These are phyloP conservation scores for Heliopora coerulea DNA, from an alignment of 92 coral and sea anemone genomes.

Conservation along the genomic window DNA sequence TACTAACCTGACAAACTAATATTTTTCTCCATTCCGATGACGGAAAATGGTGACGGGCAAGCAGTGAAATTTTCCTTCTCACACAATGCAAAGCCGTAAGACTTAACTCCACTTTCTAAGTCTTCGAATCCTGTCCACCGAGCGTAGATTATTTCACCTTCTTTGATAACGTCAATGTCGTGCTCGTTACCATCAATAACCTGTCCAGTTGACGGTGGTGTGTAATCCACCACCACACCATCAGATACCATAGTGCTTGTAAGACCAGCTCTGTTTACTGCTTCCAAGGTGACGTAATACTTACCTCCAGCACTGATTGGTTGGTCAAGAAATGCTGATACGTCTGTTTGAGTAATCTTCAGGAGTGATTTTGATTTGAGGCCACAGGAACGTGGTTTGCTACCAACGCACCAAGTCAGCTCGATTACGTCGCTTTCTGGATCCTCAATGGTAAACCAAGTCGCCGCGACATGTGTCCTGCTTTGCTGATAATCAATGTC, in stretches of 20 bases:
- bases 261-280: conserved; percentile 88
- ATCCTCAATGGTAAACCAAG: conserved; percentile 77
- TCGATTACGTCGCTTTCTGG: conserved; percentile 81
- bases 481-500: conserved; percentile 74
- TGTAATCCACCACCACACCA: conserved; percentile 80
- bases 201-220: conserved; percentile 70
- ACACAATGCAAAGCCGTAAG: conserved; percentile 76
- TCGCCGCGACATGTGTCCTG: conserved; percentile 56
- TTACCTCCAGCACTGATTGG: conserved; percentile 67
- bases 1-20: conserved; percentile 54
- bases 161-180: conserved; percentile 52
- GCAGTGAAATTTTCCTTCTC: conserved; percentile 30
- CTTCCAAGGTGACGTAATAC: conserved; percentile 70
- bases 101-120: conserved; percentile 59
- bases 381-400: conserved; percentile 63
- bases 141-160: conserved; percentile 52
- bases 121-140: conserved; percentile 67
- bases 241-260: conserved; percentile 64
- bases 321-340: conserved; percentile 44
- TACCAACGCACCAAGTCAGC: conserved; percentile 85
- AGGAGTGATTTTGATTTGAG: conserved; percentile 38
- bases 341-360: conserved; percentile 44
- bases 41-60: conserved; percentile 56
- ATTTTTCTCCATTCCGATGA: conserved; percentile 50
- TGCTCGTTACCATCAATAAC: conserved; percentile 61